Conservation (phyloP, 2,888 invertebrate species). For the Pediacus dermestoides region DNA sequence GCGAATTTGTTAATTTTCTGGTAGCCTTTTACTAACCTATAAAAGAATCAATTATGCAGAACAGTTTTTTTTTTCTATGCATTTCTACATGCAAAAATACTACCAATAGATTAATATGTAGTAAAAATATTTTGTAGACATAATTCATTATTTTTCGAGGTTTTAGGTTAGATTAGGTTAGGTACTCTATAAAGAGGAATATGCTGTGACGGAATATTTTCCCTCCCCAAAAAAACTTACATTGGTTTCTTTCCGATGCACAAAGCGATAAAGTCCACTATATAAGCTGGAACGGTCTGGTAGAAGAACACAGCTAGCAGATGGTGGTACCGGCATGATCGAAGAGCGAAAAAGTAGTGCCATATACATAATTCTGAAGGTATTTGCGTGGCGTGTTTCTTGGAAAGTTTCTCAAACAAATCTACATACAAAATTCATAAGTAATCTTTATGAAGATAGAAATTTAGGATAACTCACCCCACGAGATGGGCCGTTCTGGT, state of each 20-base stretch:
- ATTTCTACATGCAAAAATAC: not conserved
- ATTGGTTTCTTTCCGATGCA: slow-evolving; percentile 62
- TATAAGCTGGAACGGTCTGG: slow-evolving; percentile 61
- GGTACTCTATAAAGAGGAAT: too few species aligned
- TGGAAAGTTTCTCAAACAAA: slow-evolving; percentile 55
- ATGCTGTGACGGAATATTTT: too few species aligned
- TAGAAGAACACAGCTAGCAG: slow-evolving; percentile 57
- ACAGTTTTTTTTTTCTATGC: slow-evolving; percentile 2
- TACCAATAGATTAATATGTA: too few species aligned
- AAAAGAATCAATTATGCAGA: slow-evolving; percentile 11
- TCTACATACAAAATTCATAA: slow-evolving; percentile 44
- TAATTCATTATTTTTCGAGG: too few species aligned
- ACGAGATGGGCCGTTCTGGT: slow-evolving; percentile 74
- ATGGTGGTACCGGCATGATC: slow-evolving; percentile 56
- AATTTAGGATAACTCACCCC: slow-evolving; percentile 55
- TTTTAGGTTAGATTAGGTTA: too few species aligned
- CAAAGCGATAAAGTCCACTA: slow-evolving; percentile 56
- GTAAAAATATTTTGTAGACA: too few species aligned
- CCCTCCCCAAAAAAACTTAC: too few species aligned
- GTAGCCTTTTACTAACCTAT: slow-evolving; percentile 28
- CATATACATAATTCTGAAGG: slow-evolving; percentile 61
- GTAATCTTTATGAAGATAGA: not conserved
- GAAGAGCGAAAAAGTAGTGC: slow-evolving; percentile 62
- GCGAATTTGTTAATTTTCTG: slow-evolving; percentile 27
- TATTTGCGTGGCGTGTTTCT: slow-evolving; percentile 54